Conservation (phyloP, 64 coral and sea anemone genomes). For the Trachythela sp. region DNA sequence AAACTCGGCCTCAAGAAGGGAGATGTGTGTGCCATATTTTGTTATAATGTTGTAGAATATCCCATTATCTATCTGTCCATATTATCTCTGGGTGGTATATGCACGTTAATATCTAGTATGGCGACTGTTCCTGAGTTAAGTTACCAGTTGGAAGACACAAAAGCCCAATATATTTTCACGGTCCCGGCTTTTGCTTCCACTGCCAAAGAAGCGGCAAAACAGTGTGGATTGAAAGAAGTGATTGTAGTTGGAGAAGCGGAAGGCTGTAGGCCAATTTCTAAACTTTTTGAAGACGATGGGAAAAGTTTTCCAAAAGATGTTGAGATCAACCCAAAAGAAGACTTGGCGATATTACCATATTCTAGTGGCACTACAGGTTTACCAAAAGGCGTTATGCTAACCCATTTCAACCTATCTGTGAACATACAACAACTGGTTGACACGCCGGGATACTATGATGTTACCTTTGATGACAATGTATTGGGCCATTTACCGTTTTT, state of each 20-base stretch:
- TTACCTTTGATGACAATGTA: not conserved
- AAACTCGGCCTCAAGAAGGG: constrained; percentile 59
- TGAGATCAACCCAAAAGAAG: constrained; percentile 60
- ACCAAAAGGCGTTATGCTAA: constrained; percentile 72
- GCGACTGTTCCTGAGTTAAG: constrained; percentile 46
- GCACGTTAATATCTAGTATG: constrained; percentile 52
- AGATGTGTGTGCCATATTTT: constrained; percentile 59
- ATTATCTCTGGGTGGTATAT: constrained; percentile 48
- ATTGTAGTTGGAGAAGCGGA: constrained; percentile 45
- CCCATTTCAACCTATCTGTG: constrained; percentile 56
- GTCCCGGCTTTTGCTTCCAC: not conserved
- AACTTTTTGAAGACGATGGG: constrained; percentile 64
- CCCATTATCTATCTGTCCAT: constrained; percentile 55
- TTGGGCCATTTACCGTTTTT: not conserved
- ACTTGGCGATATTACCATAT: constrained; percentile 57
- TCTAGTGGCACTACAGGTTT: constrained; percentile 84
- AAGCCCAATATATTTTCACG: constrained; percentile 59
- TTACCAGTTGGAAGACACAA: constrained; percentile 49
- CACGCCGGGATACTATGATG: not conserved
- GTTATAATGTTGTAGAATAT: constrained; percentile 57
- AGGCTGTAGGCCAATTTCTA: constrained; percentile 23
- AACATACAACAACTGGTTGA: not conserved
- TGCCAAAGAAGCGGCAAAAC: constrained; percentile 35
- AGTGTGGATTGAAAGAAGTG: constrained; percentile 39
- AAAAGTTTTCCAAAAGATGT: constrained; percentile 40